Evolutionary conservation across 2,888 invertebrate species (phyloP).

Genomic region (Scaptodrosophila latifasciaeformis): DNA sequence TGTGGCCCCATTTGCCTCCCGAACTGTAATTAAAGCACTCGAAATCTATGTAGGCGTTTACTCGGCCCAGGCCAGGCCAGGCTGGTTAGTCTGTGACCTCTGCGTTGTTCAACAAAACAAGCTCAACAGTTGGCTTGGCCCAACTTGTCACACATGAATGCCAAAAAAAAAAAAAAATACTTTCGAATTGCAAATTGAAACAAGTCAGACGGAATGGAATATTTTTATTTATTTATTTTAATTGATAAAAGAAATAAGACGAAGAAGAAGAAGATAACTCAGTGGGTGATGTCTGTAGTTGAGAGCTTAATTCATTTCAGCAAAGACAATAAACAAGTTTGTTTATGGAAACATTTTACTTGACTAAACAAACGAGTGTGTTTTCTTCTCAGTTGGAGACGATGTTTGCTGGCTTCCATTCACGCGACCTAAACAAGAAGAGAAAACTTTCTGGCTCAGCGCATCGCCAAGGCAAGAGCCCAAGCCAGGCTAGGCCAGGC

Average conservation of each 20-base stretch:
- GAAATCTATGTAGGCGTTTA: slow-evolving; percentile 30
- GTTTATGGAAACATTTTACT: slow-evolving; percentile 45
- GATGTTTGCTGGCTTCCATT: slow-evolving; percentile 21
- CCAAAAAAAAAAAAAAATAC: slow-evolving; percentile 30
- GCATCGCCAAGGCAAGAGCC: neutral
- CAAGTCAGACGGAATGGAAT: slow-evolving; percentile 3
- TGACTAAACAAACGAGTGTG: slow-evolving; percentile 24
- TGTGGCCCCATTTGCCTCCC: too few species aligned
- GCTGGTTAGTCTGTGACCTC: slow-evolving; percentile 70
- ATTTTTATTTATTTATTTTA: too few species aligned
- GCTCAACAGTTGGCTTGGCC: slow-evolving; percentile 49
- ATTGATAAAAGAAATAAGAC: neutral
- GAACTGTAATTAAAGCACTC: slow-evolving; percentile 65
- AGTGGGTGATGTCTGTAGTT: slow-evolving; percentile 53
- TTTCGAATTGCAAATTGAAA: slow-evolving; percentile 38
- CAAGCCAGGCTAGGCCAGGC: slow-evolving; percentile 3
- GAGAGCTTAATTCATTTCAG: neutral
- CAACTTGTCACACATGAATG: slow-evolving; percentile 50
- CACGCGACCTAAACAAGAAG: slow-evolving; percentile 19
- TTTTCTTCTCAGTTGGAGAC: neutral
- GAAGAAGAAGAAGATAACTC: slow-evolving; percentile 16
- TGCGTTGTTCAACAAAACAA: slow-evolving; percentile 70
- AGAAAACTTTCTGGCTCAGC: slow-evolving; percentile 4
- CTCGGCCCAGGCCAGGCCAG: slow-evolving; percentile 24
- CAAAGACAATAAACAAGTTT: slow-evolving; percentile 47